Evolutionary conservation across 2,797 vertebrate genomes (phyloP).

Genomic region (Halcyon leucocephala): DNA sequence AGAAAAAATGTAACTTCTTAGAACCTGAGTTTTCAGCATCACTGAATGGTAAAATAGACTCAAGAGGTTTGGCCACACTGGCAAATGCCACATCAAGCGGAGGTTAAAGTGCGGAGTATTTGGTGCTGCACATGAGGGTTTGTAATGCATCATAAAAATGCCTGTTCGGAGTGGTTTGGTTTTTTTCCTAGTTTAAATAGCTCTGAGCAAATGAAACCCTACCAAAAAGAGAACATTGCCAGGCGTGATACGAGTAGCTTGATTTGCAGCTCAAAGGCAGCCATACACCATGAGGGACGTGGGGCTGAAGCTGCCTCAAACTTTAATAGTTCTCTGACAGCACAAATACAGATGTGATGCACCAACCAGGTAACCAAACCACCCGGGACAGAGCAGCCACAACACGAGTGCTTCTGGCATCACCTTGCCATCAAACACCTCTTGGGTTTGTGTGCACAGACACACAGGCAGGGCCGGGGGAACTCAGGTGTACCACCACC

Average conservation of each 20-base stretch:
- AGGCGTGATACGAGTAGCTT: neutral
- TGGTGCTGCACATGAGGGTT: fast-evolving
- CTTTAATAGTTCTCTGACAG: neutral
- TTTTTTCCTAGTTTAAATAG: neutral
- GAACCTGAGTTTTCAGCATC: neutral
- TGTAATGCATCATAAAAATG: neutral
- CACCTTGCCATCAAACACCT: neutral
- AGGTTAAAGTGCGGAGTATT: fast-evolving
- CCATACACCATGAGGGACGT: neutral
- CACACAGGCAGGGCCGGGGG: fast-evolving
- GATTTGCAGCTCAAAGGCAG: neutral
- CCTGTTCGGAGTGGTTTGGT: neutral
- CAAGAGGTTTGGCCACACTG: neutral
- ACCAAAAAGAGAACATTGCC: neutral
- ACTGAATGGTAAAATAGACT: neutral
- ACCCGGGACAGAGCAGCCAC: neutral
- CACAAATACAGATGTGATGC: no score
- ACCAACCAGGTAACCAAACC: neutral
- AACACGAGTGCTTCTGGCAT: neutral
- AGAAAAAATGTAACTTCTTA: neutral
- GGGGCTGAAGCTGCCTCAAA: neutral
- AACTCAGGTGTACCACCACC: fast-evolving
- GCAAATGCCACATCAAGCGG: neutral
- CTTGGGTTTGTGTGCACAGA: fast-evolving
- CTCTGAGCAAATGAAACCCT: neutral